Conservation (phyloP, 1,140 invertebrate species). For the Ips typographus region DNA sequence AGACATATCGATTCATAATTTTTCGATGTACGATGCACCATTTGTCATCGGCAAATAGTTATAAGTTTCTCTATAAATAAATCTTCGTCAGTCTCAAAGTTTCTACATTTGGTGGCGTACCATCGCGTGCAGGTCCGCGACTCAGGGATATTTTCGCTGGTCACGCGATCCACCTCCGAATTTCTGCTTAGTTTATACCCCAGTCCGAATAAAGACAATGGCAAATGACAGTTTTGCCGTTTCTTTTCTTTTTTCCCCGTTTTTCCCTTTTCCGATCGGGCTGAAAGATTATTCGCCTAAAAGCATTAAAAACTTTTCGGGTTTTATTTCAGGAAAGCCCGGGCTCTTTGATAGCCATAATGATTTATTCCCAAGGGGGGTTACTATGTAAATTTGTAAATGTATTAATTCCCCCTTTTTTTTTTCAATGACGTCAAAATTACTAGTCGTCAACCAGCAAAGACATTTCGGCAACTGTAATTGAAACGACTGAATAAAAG, state of each 20-base stretch:
- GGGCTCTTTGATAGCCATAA: constrained; percentile 3
- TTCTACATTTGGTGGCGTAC: constrained; percentile 34
- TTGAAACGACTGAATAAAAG: no score
- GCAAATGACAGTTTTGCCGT: constrained; percentile 36
- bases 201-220: constrained; percentile 35
- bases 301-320: constrained; percentile 33
- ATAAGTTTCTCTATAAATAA: constrained; percentile 22
- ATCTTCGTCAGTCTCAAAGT: constrained; percentile 23
- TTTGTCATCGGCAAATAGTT: constrained; percentile 11
- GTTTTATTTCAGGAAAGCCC: constrained; percentile 9
- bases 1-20: no score
- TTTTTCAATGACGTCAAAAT: no score
- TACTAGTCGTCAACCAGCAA: no score
- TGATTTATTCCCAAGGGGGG: constrained; percentile 9
- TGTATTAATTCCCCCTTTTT: constrained; percentile 7
- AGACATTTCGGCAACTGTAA: no score
- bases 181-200: constrained; percentile 36
- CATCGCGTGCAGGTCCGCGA: constrained; percentile 33
- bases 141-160: constrained; percentile 33
- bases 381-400: constrained; percentile 14
- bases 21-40: constrained; percentile 6
- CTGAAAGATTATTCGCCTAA: constrained; percentile 31
- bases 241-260: constrained; percentile 25
- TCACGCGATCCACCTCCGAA: constrained; percentile 36
- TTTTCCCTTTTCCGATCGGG: constrained; percentile 26